Base-by-base conservation (phyloP, 2,113 vertebrate species). In the Trematocara variabile region DNA sequence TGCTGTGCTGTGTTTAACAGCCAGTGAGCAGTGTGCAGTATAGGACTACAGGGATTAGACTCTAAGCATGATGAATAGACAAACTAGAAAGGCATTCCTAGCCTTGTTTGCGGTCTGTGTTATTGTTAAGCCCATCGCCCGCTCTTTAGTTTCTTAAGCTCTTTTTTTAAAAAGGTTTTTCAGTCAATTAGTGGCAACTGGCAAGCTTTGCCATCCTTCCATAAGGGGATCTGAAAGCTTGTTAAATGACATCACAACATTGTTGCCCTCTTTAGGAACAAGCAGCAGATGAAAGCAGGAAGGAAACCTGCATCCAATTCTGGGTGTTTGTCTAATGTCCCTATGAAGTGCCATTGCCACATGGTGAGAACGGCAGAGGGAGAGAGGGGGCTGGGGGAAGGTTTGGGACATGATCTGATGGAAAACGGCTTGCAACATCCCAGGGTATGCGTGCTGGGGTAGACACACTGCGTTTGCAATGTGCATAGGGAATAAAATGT, bases 161-260 rank as follows among this genome's bases (percentile, higher is more conserved):
- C 56, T 86, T 81, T 70, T 25, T 83, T 87, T 44, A 10, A 12
- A 70, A 86, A 83, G 80, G 77, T 91, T 89, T 91, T 94, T 93
- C 85, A 92, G 92, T 93, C 92, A 94, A 95, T 94, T 95, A 94
- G 90, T 90, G 94, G 92, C 94, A 89, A 94, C 90, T 92, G 93
- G 93, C 86, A 88, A 89, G 87, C 89, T 73, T 82, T 89, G 89
- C 93, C 92, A 83, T 92, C 89, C 80, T 91, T 86, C 88, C 92
- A 85, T 83, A 91, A 91, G 89, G 77, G 89, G 91, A 93, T 95
- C 91, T 92, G 92, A 95, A 92, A 85, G 89, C 83, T 91, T 37
- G 81, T 93, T 93, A 93, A 93, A 95, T 96, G 94, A 96, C 94
- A 95, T 96, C 96, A 96, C 88, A 83, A 73, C 94, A 91, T 91